phyloP scores from a whole-genome alignment of 2,113 vertebrate genomes.

The mouse (Mus musculus) region GRCm39 chr13:18766001-18766500 shows the following conservation, averaged over 20 bases:
- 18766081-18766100: not conserved
- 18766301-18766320: not conserved
- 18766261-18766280: not conserved
- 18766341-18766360: not conserved
- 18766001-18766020: not conserved
- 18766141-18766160: not conserved
- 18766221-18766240: not conserved
- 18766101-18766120: not conserved
- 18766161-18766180: not conserved
- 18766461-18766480: not conserved
- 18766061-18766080: not conserved
- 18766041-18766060: not conserved
- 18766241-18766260: not conserved
- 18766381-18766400: not conserved
- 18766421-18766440: not conserved
- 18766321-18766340: not conserved
- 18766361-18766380: not conserved
- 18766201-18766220: constrained; percentile 1
- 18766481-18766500: not conserved
- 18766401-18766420: not conserved
- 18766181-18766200: constrained; percentile 23
- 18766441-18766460: not conserved
- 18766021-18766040: not conserved
- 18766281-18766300: not conserved
- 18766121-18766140: not conserved